These are phyloP conservation scores for Paratilapia polleni DNA, from an alignment of 2,113 vertebrate genomes.

Conservation along the genomic window DNA sequence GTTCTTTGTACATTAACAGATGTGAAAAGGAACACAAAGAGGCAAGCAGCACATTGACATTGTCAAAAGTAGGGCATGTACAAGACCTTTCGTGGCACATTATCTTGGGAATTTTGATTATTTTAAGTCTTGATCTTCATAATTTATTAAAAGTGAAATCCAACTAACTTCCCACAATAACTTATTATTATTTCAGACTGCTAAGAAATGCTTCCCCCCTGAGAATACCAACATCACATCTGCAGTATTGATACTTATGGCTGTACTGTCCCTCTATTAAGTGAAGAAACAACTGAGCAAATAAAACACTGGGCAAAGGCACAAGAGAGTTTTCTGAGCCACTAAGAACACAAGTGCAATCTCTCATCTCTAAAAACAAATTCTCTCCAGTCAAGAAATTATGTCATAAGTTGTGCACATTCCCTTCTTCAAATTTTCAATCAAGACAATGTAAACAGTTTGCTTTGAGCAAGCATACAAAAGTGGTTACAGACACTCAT, in stretches of 20 bases:
- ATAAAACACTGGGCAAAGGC: conserved; percentile 41
- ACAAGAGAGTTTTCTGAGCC: conserved; percentile 21
- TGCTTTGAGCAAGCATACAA: conserved; percentile 36
- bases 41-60: not conserved
- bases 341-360: conserved; percentile 18
- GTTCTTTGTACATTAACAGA: not conserved
- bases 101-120: not conserved
- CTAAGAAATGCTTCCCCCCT: not conserved
- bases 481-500: conserved; percentile 68
- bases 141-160: not conserved
- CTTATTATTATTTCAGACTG: conserved; percentile 5
- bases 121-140: not conserved
- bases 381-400: conserved; percentile 11
- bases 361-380: conserved; percentile 18
- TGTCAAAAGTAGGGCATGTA: not conserved
- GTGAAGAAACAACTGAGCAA: conserved; percentile 18
- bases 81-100: not conserved
- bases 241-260: conserved; percentile 33
- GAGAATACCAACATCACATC: conserved; percentile 14
- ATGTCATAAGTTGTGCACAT: not conserved
- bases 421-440: not conserved
- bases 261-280: conserved; percentile 23
- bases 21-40: not conserved
- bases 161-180: conserved; percentile 2
- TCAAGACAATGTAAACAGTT: conserved; percentile 69